These are phyloP conservation scores for Pseudomyrmex cubaensis DNA, from an alignment of 1,140 invertebrate genomes.

Conservation along the genomic window DNA sequence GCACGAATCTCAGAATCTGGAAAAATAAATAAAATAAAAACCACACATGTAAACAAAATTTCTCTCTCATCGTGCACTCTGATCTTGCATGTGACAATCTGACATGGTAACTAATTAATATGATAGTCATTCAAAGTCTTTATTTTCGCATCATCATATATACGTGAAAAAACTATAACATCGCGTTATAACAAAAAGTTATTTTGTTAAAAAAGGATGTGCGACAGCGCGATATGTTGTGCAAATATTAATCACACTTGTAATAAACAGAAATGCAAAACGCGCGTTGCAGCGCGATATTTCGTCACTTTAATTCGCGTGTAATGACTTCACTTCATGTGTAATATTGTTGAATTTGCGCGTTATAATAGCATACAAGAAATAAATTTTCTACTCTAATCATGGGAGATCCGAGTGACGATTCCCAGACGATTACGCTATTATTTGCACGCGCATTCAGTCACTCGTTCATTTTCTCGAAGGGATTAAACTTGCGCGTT, in stretches of 20 bases:
- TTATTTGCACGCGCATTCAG: conserved; percentile 35
- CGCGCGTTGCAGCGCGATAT: too few relatives aligned
- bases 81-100: background rate
- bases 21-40: conserved; percentile 65
- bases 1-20: conserved; percentile 73
- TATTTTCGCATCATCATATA: background rate
- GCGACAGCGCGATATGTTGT: too few relatives aligned
- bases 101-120: background rate
- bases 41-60: background rate
- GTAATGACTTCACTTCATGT: too few relatives aligned
- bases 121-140: background rate
- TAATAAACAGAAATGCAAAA: too few relatives aligned
- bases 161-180: background rate
- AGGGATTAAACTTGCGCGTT: conserved; percentile 23
- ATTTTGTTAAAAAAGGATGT: too few relatives aligned
- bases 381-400: background rate
- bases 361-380: background rate
- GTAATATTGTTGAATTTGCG: background rate
- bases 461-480: background rate
- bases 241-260: too few relatives aligned
- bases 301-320: too few relatives aligned
- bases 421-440: conserved; percentile 20
- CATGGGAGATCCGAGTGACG: conserved; percentile 16
- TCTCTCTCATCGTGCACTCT: background rate
- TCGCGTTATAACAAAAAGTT: background rate